Conservation (phyloP, 2,797 vertebrate species). For the Liparis tanakae region DNA sequence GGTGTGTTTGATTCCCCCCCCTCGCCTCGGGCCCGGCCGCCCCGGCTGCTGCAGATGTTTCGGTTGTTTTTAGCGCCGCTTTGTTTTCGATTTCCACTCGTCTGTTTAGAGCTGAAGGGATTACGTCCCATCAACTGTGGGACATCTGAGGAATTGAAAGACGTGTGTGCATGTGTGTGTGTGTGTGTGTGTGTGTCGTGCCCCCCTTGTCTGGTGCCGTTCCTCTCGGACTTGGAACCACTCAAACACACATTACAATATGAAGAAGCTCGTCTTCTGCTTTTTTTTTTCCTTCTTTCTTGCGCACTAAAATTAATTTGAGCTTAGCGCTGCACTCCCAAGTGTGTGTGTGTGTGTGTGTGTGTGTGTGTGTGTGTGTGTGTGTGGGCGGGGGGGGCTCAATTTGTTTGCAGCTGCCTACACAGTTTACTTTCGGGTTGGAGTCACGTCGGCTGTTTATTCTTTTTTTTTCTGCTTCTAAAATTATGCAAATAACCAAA, state of each 20-base stretch:
- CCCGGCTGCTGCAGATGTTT: constrained; percentile 75
- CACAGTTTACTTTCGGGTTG: constrained; percentile 7
- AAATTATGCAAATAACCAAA: constrained; percentile 9
- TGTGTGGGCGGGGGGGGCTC: not conserved
- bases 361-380: too few relatives aligned
- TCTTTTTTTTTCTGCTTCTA: not conserved
- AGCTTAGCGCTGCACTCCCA: constrained; percentile 4
- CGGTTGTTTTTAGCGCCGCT: constrained; percentile 72
- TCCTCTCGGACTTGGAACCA: constrained; percentile 31
- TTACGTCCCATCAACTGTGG: constrained; percentile 59
- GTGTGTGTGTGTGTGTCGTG: constrained; percentile 3
- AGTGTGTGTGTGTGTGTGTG: too few relatives aligned
- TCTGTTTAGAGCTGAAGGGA: constrained; percentile 76
- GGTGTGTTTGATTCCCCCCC: constrained; percentile 61
- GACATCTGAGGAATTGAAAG: constrained; percentile 67
- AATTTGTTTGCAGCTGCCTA: constrained; percentile 27
- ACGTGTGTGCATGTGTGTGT: not conserved
- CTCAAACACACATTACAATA: constrained; percentile 26
- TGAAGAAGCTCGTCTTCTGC: not conserved
- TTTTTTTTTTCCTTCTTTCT: constrained; percentile 10
- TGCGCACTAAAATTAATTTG: constrained; percentile 1
- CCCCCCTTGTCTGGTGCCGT: constrained; percentile 29
- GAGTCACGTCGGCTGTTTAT: not conserved
- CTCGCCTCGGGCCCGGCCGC: constrained; percentile 36
- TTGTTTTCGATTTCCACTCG: constrained; percentile 73